Conservation (phyloP, 2,888 invertebrate genomes). For the Drosophila mimica region DNA sequence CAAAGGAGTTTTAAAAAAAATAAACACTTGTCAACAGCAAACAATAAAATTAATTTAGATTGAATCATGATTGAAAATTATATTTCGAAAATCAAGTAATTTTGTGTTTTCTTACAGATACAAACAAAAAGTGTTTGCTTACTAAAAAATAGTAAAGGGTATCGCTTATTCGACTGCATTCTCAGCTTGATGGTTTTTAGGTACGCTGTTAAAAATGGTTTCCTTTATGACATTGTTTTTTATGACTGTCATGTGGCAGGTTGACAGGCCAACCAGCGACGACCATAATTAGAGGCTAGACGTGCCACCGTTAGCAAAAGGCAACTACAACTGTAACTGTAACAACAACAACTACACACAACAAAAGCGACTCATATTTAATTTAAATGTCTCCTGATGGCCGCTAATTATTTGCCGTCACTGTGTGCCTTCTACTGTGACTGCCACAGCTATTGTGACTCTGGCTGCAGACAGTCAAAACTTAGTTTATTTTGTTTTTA, state of each 20-base stretch:
- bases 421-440: conserved; percentile 54
- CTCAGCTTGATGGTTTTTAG: conserved; percentile 5
- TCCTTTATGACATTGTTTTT: conserved; percentile 77
- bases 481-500: conserved; percentile 1
- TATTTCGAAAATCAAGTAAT: not conserved
- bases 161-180: not conserved
- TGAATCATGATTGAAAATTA: not conserved
- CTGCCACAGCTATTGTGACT: conserved; percentile 31
- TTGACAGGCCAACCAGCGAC: conserved; percentile 50
- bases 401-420: conserved; percentile 71
- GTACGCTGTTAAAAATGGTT: conserved; percentile 60
- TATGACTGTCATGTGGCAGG: conserved; percentile 69
- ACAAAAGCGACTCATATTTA: conserved; percentile 63
- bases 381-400: conserved; percentile 71
- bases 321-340: conserved; percentile 18
- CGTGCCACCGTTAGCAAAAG: conserved; percentile 35
- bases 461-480: conserved; percentile 45
- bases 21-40: not conserved
- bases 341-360: conserved; percentile 12
- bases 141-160: not conserved
- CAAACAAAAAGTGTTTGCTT: not conserved
- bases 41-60: not conserved
- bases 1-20: not conserved
- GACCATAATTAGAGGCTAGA: conserved; percentile 68
- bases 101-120: not conserved